A percentile compares a stretch with the other conserved stretches of the same genome.
phyloP scores from a whole-genome alignment of 2,888 invertebrate genomes.

The Cephus nigrinus region DNA sequence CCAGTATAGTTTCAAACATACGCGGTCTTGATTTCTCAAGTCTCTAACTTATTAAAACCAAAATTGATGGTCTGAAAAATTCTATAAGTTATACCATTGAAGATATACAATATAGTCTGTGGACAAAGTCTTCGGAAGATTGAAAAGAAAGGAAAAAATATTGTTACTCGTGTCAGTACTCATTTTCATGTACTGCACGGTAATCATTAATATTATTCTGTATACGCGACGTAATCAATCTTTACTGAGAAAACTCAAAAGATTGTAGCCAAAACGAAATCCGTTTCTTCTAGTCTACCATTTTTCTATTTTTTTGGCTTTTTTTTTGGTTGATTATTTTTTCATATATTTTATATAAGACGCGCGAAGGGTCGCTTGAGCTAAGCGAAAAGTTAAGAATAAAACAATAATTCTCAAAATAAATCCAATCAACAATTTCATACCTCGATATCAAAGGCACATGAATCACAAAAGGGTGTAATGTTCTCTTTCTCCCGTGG shows the following conservation, averaged over 20 bases:
- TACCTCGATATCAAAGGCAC: constrained; percentile 34
- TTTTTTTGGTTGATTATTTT: neutral
- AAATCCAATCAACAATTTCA: constrained; percentile 7
- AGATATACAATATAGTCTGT: neutral
- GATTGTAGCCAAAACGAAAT: neutral
- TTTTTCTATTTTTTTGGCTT: neutral
- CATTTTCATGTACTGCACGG: neutral
- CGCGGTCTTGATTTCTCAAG: neutral
- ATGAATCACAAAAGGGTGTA: constrained; percentile 38
- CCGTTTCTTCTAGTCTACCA: neutral
- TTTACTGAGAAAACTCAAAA: neutral
- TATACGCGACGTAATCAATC: neutral
- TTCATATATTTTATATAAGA: neutral
- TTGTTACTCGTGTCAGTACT: neutral
- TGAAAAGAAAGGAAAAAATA: neutral
- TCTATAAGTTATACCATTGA: neutral
- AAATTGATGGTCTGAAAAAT: neutral
- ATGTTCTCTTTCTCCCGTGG: constrained; percentile 16
- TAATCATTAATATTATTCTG: neutral
- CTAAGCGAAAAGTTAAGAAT: neutral
- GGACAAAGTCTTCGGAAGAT: neutral
- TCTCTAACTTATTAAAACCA: neutral
- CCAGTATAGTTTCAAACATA: neutral
- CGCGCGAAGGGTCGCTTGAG: neutral
- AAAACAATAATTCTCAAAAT: constrained; percentile 9